Percentiles rank a stretch among this genome's conserved stretches.
These are phyloP conservation scores for Grallaria varia DNA, from an alignment of 2,113 vertebrate species.

Conservation along the genomic window DNA sequence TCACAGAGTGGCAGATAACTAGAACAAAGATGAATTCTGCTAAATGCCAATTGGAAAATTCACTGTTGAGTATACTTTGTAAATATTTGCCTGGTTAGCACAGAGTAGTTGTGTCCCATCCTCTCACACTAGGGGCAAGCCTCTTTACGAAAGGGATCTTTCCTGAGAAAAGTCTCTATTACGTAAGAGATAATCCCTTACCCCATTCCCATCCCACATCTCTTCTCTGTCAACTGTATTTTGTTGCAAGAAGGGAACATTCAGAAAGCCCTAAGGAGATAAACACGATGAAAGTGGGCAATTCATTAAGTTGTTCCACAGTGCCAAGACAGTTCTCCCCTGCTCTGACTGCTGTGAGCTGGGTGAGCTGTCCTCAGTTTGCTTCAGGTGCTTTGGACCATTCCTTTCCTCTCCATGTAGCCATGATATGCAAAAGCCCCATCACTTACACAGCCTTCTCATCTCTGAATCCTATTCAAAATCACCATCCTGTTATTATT, in stretches of 20 bases:
- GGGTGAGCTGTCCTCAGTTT: neutral
- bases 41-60: neutral
- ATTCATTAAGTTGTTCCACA: neutral
- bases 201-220: neutral
- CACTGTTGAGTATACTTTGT: neutral
- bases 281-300: neutral
- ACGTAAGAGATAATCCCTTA: slow-evolving; percentile 11
- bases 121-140: neutral
- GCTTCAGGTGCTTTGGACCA: neutral
- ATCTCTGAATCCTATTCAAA: neutral
- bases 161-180: neutral
- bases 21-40: slow-evolving; percentile 44
- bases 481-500: slow-evolving; percentile 14
- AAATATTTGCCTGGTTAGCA: slow-evolving; percentile 21
- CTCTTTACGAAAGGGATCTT: neutral
- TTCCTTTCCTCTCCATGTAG: neutral
- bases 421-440: neutral
- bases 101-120: neutral
- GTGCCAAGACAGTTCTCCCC: fast-evolving
- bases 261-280: neutral
- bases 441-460: neutral
- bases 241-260: neutral
- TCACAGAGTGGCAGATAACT: neutral
- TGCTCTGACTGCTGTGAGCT: fast-evolving
- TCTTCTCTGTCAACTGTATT: neutral